A percentile compares a stretch with the other conserved stretches of the same genome.
Evolutionary conservation across 2,888 invertebrate species (phyloP).

Genomic region (Xylota sylvarum): DNA sequence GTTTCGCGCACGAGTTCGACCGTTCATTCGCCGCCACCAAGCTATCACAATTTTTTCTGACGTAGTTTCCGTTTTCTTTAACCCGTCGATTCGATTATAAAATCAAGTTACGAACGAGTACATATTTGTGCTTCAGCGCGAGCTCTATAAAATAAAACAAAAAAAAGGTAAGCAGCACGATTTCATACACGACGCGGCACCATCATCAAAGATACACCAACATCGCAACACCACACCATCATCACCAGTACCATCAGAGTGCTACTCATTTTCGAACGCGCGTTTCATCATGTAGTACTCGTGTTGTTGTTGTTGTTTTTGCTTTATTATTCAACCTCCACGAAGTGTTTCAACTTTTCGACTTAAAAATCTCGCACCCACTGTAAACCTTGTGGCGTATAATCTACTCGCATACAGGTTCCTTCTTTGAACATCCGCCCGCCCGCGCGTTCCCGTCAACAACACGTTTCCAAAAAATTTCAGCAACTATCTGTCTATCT

Average conservation of each 20-base stretch:
- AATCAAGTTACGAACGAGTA: conserved; percentile 51
- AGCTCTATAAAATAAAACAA: conserved; percentile 40
- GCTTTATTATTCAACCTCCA: conserved; percentile 33
- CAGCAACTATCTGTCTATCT: conserved; percentile 34
- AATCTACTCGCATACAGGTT: conserved; percentile 61
- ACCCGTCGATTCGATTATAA: conserved; percentile 35
- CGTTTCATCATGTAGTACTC: conserved; percentile 39
- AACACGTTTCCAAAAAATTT: conserved; percentile 60
- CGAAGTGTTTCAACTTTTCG: conserved; percentile 58
- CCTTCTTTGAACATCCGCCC: conserved; percentile 19
- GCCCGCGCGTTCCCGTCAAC: conserved; percentile 29
- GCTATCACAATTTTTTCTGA: conserved; percentile 32
- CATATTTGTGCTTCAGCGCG: conserved; percentile 44
- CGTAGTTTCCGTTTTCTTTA: conserved; percentile 56
- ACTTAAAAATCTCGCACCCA: conserved; percentile 62
- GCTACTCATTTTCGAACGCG: conserved; percentile 44
- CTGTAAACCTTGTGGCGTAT: conserved; percentile 61
- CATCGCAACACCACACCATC: conserved; percentile 31
- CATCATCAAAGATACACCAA: conserved; percentile 42
- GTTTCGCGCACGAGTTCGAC: conserved; percentile 43
- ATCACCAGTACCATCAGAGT: conserved; percentile 40
- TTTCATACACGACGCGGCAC: conserved; percentile 49
- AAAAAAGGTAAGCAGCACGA: conserved; percentile 45
- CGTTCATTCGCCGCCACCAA: conserved; percentile 7
- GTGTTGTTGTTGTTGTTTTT: conserved; percentile 41